Evolutionary conservation across 2,888 invertebrate species (phyloP).

Genomic region (Tetheella fluctuosa): DNA sequence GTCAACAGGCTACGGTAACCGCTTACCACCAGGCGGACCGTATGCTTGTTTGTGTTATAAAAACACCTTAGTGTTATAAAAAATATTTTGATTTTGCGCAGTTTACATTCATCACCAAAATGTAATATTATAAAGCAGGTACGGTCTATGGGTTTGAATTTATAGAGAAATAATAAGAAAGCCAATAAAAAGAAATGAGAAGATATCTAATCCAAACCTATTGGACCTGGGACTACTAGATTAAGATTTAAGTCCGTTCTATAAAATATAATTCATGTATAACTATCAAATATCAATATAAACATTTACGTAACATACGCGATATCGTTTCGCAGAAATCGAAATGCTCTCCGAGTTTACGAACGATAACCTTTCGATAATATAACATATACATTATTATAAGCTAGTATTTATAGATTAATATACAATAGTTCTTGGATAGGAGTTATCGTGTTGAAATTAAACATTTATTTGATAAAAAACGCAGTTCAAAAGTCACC

Average conservation of each 20-base stretch:
- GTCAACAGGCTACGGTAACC: no score
- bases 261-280: constrained; percentile 11
- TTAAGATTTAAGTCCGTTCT: background rate
- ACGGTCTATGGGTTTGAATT: no score
- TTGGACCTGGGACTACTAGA: background rate
- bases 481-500: no score
- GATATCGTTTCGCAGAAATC: constrained; percentile 42
- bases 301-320: constrained; percentile 13
- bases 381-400: constrained; percentile 15
- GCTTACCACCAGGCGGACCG: no score
- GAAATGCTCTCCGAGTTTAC: constrained; percentile 21
- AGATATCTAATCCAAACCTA: background rate
- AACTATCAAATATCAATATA: constrained; percentile 18
- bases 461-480: no score
- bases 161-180: no score
- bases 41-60: no score
- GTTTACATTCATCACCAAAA: no score
- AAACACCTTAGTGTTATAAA: no score
- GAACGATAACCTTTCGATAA: constrained; percentile 28
- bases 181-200: no score
- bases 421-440: background rate
- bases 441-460: background rate
- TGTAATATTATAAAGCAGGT: no score
- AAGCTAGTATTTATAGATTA: constrained; percentile 20
- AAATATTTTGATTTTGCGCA: no score